A percentile compares a stretch with the other conserved stretches of the same genome.
These are phyloP conservation scores for Brachymystax lenok DNA, from an alignment of 2,797 vertebrate genomes.

Conservation along the genomic window DNA sequence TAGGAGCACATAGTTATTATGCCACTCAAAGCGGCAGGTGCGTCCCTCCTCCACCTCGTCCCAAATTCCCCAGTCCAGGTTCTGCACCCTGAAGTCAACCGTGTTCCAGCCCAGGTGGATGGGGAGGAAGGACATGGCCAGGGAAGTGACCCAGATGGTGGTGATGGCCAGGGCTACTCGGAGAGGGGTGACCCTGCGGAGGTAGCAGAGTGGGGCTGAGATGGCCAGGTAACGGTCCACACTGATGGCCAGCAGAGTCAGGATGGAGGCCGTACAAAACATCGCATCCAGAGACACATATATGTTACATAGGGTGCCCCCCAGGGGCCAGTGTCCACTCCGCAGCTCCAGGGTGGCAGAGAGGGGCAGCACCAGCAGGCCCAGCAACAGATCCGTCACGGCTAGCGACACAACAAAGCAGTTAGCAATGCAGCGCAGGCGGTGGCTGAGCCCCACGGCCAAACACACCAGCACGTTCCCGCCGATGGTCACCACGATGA, in stretches of 20 bases:
- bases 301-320: slow-evolving; percentile 84
- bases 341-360: slow-evolving; percentile 84
- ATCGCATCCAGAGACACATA: slow-evolving; percentile 90
- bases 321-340: slow-evolving; percentile 78
- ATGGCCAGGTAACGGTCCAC: slow-evolving; percentile 90
- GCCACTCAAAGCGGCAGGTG: slow-evolving; percentile 85
- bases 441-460: slow-evolving; percentile 84
- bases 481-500: slow-evolving; percentile 82
- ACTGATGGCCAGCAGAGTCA: slow-evolving; percentile 92
- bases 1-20: slow-evolving; percentile 82
- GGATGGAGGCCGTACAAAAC: slow-evolving; percentile 91
- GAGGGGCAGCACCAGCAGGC: slow-evolving; percentile 89
- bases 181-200: slow-evolving; percentile 76
- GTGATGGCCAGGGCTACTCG: slow-evolving; percentile 78
- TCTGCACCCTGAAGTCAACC: slow-evolving; percentile 70
- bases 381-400: slow-evolving; percentile 88
- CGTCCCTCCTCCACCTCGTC: slow-evolving; percentile 48
- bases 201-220: slow-evolving; percentile 85
- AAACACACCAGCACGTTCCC: slow-evolving; percentile 93
- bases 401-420: slow-evolving; percentile 92
- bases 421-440: slow-evolving; percentile 84
- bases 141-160: slow-evolving; percentile 85
- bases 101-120: slow-evolving; percentile 95
- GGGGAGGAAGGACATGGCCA: slow-evolving; percentile 86
- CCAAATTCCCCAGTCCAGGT: slow-evolving; percentile 67